A percentile compares a stretch with the other conserved stretches of the same genome.
Evolutionary conservation across 2,888 invertebrate species (phyloP).

Genomic region (Parelbella ahira): DNA sequence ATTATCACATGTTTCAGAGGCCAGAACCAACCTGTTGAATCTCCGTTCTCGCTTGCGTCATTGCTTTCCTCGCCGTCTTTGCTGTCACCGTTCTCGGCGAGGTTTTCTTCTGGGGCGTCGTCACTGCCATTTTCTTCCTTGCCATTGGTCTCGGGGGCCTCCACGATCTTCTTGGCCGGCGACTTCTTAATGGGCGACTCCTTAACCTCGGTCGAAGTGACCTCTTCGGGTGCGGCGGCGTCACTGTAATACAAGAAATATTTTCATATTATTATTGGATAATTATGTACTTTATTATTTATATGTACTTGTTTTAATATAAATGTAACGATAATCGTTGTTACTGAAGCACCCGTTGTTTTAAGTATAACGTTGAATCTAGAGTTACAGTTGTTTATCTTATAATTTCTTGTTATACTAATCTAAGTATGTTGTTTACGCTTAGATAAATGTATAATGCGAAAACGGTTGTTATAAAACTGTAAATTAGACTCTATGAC

Average conservation of each 20-base stretch:
- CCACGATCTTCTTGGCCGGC: constrained; percentile 71
- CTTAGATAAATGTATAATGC: too few relatives aligned
- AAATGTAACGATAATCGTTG: too few relatives aligned
- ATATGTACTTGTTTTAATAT: too few relatives aligned
- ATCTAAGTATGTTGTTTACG: not conserved
- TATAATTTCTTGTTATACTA: constrained; percentile 2
- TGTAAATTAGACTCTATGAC: too few relatives aligned
- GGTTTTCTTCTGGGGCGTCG: constrained; percentile 46
- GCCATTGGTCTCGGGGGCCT: constrained; percentile 70
- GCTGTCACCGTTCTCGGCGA: constrained; percentile 66
- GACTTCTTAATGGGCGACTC: constrained; percentile 77
- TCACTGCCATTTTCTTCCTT: constrained; percentile 68
- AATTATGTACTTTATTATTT: too few relatives aligned
- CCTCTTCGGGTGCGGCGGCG: constrained; percentile 68
- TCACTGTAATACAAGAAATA: constrained; percentile 52
- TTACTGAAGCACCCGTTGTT: too few relatives aligned
- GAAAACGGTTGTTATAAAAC: too few relatives aligned
- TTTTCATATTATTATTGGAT: not conserved
- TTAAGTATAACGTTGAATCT: constrained; percentile 11
- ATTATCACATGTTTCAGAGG: not conserved
- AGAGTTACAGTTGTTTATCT: constrained; percentile 18
- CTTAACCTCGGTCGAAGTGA: constrained; percentile 70
- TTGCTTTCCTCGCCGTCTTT: constrained; percentile 75
- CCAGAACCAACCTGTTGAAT: constrained; percentile 54
- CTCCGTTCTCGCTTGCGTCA: constrained; percentile 71